Conservation (phyloP, 2,888 invertebrate species). For the Eupithecia inturbata region DNA sequence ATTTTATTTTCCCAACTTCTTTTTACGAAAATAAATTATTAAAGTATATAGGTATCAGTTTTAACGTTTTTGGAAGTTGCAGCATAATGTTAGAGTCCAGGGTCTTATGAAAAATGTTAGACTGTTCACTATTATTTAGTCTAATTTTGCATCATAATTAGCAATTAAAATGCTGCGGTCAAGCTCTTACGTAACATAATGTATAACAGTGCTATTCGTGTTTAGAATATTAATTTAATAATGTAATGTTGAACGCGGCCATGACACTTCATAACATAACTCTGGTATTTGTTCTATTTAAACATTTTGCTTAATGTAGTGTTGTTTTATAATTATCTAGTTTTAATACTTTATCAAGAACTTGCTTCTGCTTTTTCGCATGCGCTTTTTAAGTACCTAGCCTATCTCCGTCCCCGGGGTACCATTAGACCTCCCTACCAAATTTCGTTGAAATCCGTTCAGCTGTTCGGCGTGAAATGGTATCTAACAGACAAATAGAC, state of each 20-base stretch:
- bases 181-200: constrained; percentile 1
- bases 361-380: no score
- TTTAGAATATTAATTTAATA: constrained; percentile 1
- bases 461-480: no score
- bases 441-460: no score
- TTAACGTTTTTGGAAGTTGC: not conserved
- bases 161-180: constrained; percentile 10
- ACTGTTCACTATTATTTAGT: not conserved
- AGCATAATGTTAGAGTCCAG: not conserved
- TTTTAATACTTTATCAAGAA: not conserved
- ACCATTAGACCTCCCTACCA: no score
- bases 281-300: not conserved
- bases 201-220: not conserved
- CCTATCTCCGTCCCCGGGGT: no score
- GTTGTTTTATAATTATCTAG: not conserved
- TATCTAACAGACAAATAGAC: no score
- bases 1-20: no score
- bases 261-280: constrained; percentile 1
- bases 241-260: not conserved
- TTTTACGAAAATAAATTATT: no score
- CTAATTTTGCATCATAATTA: not conserved
- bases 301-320: not conserved
- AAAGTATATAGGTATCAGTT: no score
- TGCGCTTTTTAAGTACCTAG: no score
- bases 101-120: not conserved